A percentile compares a stretch with the other conserved stretches of the same genome.
phyloP scores from a whole-genome alignment of 2,888 invertebrate species.

The Venustoraphidia nigricollis region DNA sequence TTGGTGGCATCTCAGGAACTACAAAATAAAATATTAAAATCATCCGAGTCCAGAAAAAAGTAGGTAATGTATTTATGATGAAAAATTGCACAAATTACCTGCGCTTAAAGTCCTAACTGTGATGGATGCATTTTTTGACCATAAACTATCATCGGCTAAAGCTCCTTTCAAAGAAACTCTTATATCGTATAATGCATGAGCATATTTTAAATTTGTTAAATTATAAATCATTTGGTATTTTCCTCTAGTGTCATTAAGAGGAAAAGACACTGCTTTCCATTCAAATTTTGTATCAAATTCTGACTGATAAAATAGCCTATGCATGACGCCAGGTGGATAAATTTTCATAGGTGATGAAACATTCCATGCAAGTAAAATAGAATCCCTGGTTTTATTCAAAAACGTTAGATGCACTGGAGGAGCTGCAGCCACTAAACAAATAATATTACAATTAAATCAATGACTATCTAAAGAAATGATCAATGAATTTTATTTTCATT shows the following conservation, averaged over 20 bases:
- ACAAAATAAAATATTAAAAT: constrained; percentile 10
- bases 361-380: constrained; percentile 32
- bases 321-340: constrained; percentile 33
- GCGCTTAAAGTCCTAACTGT: constrained; percentile 42
- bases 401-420: constrained; percentile 31
- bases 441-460: constrained; percentile 2
- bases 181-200: constrained; percentile 55
- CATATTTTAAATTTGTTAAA: constrained; percentile 42
- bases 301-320: constrained; percentile 34
- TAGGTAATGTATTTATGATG: constrained; percentile 1
- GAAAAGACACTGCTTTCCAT: constrained; percentile 25
- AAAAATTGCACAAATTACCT: constrained; percentile 12
- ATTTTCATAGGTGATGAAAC: constrained; percentile 29
- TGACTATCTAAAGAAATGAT: not conserved
- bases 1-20: constrained; percentile 53
- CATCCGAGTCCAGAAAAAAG: not conserved
- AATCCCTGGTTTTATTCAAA: constrained; percentile 26
- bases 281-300: constrained; percentile 27
- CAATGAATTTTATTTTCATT: not conserved
- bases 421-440: constrained; percentile 29
- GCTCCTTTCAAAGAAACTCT: constrained; percentile 50
- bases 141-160: constrained; percentile 37
- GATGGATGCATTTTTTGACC: constrained; percentile 50
- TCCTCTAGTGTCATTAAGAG: constrained; percentile 4
- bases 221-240: constrained; percentile 17